Conservation (phyloP, 2,888 invertebrate species). For the Hemistola chrysoprasaria region DNA sequence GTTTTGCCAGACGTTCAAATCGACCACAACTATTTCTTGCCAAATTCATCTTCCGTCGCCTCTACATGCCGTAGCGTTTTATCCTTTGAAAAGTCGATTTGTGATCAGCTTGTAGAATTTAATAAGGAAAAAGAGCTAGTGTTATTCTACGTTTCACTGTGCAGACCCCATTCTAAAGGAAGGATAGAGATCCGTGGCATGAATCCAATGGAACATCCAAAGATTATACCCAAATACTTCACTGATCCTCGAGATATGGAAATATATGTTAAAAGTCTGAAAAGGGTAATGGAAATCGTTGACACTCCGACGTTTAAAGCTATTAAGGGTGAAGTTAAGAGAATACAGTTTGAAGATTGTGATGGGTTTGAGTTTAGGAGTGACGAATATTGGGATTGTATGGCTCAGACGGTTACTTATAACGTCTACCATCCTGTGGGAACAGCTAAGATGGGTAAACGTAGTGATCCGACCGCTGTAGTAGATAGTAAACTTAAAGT, state of each 20-base stretch:
- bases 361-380: conserved; percentile 53
- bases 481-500: conserved; percentile 58
- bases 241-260: conserved; percentile 60
- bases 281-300: conserved; percentile 55
- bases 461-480: conserved; percentile 50
- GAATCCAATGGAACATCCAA: conserved; percentile 57
- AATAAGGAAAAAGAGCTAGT: conserved; percentile 63
- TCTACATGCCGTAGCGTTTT: conserved; percentile 55
- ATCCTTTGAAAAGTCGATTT: conserved; percentile 57
- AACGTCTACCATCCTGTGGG: conserved; percentile 73
- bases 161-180: conserved; percentile 64
- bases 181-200: conserved; percentile 52
- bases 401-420: conserved; percentile 64
- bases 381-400: conserved; percentile 69
- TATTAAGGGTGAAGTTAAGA: conserved; percentile 54
- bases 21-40: conserved; percentile 69
- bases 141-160: conserved; percentile 62
- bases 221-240: conserved; percentile 66
- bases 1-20: conserved; percentile 66
- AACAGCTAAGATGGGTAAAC: conserved; percentile 67
- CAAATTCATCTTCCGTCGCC: conserved; percentile 59
- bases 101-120: conserved; percentile 57
- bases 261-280: conserved; percentile 53
- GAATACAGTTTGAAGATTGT: conserved; percentile 58
- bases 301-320: conserved; percentile 55